phyloP scores from a whole-genome alignment of 1,140 invertebrate species.

The Nasonia giraulti region DNA sequence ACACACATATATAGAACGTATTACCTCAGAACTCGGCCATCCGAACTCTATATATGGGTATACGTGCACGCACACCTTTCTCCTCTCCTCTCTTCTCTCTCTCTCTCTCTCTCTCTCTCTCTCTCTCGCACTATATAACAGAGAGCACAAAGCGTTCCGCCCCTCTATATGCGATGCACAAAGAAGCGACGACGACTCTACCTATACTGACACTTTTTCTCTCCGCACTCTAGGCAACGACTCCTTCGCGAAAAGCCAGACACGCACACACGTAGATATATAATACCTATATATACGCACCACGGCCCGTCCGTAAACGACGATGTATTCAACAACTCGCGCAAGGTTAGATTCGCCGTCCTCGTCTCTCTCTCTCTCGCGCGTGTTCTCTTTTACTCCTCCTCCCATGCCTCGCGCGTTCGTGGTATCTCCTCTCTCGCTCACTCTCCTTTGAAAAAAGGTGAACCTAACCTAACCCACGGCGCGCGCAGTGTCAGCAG shows the following conservation, averaged over 20 bases:
- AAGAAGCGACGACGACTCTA: neutral
- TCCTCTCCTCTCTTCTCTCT: neutral
- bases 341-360: constrained; percentile 5
- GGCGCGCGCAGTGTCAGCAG: neutral
- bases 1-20: neutral
- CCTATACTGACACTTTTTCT: too few relatives aligned
- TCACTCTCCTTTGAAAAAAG: constrained; percentile 10
- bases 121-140: too few relatives aligned
- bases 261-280: neutral
- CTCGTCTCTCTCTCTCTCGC: too few relatives aligned
- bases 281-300: neutral
- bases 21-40: neutral
- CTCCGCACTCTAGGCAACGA: neutral
- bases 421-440: neutral
- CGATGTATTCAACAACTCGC: constrained; percentile 1
- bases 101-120: too few relatives aligned
- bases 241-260: neutral
- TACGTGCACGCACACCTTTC: neutral
- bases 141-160: too few relatives aligned
- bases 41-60: neutral
- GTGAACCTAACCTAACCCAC: constrained; percentile 13
- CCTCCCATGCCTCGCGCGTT: too few relatives aligned
- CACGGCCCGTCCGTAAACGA: neutral
- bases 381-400: neutral
- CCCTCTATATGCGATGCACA: neutral